Base-by-base conservation (phyloP, 2,888 invertebrate species). In the Hydroisotoma schaefferi region DNA sequence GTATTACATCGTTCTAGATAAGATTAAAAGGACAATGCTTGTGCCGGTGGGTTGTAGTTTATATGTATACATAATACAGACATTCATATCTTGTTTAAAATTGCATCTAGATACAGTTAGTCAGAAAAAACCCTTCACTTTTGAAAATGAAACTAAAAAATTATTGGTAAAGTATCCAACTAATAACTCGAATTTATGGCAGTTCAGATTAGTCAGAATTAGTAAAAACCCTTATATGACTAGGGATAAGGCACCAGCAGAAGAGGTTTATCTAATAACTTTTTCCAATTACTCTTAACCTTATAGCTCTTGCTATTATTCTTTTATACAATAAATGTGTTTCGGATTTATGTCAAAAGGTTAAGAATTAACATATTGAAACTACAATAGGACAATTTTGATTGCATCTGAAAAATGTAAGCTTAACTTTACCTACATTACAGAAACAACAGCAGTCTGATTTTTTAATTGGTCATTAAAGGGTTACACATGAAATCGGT, bases 221-320 rank as follows among this genome's bases (percentile, higher is more conserved):
- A 40, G 5, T 40, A 64, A 28, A 55, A 40, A 53, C 22, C 29
- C 56, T 55, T 61, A 58, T 20, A 58, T 68, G 68, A 68, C 68
- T 68, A 68, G 68, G 63, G 63, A 59, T 58, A 65, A 68, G 65
- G 68, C 68, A 68, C 68, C 68, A 68, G 63, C 49, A 56, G 52
- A 18, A 38, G 40, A n/a, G n/a, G n/a, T n/a, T n/a, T n/a, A n/a
- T n/a, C n/a, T n/a, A n/a, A n/a, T n/a, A n/a, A 40, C 5, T 40
- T 5, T 4, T 15, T 40, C 15, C 15, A 5, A 40, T 40, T 8
- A 40, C 40, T 40, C 40, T 40, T 40, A 40, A 40, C 40, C 5
- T 40, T 40, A n/a, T n/a, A 10, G n/a, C 20, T 20, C 5, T 40
- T 27, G 28, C 20, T 43, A 55, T 10, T 43, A 27, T 15, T 55